Percentiles rank a stretch among this genome's conserved stretches.
phyloP scores from a whole-genome alignment of 2,888 invertebrate species.

The Ischnura elegans region DNA sequence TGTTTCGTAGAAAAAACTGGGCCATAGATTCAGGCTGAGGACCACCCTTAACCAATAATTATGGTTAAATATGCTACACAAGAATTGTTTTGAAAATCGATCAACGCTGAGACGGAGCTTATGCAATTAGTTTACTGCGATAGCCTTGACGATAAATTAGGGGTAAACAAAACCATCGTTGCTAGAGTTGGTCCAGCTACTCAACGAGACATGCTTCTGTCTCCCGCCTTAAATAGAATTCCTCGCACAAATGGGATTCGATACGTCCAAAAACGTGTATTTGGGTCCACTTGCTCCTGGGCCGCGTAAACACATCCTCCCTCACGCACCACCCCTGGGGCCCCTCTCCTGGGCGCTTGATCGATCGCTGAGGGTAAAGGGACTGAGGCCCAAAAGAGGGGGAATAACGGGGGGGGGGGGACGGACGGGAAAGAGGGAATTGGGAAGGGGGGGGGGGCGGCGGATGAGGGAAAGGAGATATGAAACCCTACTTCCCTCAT shows the following conservation, averaged over 20 bases:
- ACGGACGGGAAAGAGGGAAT: neutral
- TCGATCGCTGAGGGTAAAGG: neutral
- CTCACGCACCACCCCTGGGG: neutral
- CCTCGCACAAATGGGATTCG: neutral
- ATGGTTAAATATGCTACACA: too few species aligned
- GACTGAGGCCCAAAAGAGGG: neutral
- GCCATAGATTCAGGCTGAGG: too few species aligned
- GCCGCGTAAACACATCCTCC: conserved; percentile 4
- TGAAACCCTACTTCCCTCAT: neutral
- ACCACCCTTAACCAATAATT: too few species aligned
- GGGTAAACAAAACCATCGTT: too few species aligned
- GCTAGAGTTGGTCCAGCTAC: neutral
- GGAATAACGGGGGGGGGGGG: neutral
- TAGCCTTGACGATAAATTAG: too few species aligned
- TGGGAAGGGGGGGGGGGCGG: too few species aligned
- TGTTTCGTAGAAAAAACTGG: too few species aligned
- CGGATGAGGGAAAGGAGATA: too few species aligned
- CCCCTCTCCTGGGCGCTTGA: neutral
- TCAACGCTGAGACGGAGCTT: too few species aligned
- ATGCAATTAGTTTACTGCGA: too few species aligned
- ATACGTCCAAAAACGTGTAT: neutral
- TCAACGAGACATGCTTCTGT: neutral
- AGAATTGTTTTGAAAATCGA: too few species aligned
- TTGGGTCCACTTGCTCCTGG: neutral
- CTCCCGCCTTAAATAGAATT: neutral